Evolutionary conservation across 2,113 vertebrate genomes (phyloP).

Genomic region (Rattus rattus): DNA sequence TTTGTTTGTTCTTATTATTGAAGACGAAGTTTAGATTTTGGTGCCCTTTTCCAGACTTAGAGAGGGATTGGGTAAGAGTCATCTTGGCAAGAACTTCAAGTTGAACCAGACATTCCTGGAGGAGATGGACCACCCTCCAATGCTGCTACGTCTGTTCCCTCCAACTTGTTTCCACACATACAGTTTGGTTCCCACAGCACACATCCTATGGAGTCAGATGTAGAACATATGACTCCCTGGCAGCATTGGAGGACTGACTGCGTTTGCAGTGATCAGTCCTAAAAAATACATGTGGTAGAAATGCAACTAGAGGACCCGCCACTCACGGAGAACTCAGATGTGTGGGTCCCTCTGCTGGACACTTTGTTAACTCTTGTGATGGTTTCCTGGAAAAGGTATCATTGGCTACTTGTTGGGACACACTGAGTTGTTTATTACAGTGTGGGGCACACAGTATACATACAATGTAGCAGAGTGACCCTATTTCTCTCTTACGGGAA

Average conservation of each 20-base stretch:
- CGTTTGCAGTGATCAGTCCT: not conserved
- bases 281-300: not conserved
- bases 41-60: constrained; percentile 73
- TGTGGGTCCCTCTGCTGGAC: not conserved
- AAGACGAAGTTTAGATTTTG: constrained; percentile 77
- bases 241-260: not conserved
- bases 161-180: not conserved
- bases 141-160: not conserved
- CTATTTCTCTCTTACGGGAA: not conserved
- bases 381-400: not conserved
- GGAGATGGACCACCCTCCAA: not conserved
- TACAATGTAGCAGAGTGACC: not conserved
- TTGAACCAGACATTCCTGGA: constrained; percentile 61
- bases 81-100: constrained; percentile 69
- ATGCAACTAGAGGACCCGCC: not conserved
- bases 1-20: not conserved
- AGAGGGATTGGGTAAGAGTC: constrained; percentile 59
- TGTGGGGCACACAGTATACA: not conserved
- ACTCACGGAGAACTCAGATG: not conserved
- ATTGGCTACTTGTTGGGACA: not conserved
- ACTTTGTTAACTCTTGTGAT: not conserved
- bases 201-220: not conserved
- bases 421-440: not conserved
- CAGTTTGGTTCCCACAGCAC: not conserved
- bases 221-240: not conserved